phyloP scores from a whole-genome alignment of 1,140 invertebrate species.

The Leptopilina clavipes region DNA sequence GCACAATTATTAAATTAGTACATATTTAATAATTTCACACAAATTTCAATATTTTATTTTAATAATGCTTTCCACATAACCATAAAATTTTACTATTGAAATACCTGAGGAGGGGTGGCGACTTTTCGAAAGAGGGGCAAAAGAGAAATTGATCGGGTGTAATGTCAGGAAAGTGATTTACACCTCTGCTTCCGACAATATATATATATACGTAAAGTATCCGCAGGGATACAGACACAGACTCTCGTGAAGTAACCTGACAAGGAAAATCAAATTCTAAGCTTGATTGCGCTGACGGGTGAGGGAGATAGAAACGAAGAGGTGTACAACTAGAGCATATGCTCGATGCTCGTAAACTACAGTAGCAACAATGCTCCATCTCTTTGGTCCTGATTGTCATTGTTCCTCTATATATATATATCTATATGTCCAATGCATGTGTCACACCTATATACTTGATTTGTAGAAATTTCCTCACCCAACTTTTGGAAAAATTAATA shows the following conservation, averaged over 20 bases:
- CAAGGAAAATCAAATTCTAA: constrained; percentile 1
- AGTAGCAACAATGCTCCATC: neutral
- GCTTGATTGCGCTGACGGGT: neutral
- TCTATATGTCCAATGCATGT: no score
- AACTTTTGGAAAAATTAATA: no score
- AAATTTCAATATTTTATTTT: no score
- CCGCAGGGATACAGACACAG: neutral
- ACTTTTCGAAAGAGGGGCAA: no score
- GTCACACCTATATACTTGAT: no score
- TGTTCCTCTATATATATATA: neutral
- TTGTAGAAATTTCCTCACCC: no score
- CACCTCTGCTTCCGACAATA: neutral
- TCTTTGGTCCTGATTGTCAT: constrained; percentile 7
- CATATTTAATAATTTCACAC: no score
- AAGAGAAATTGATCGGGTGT: constrained; percentile 15
- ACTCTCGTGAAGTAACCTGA: neutral
- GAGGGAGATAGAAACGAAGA: neutral
- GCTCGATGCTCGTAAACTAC: constrained; percentile 6
- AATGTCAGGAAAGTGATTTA: constrained; percentile 16
- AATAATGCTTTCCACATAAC: no score
- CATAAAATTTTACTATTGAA: no score
- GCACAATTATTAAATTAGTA: no score
- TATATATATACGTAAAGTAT: neutral
- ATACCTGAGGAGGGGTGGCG: no score
- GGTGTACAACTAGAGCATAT: neutral